Conservation (phyloP, 2,113 vertebrate species). For the Podilymbus podiceps region DNA sequence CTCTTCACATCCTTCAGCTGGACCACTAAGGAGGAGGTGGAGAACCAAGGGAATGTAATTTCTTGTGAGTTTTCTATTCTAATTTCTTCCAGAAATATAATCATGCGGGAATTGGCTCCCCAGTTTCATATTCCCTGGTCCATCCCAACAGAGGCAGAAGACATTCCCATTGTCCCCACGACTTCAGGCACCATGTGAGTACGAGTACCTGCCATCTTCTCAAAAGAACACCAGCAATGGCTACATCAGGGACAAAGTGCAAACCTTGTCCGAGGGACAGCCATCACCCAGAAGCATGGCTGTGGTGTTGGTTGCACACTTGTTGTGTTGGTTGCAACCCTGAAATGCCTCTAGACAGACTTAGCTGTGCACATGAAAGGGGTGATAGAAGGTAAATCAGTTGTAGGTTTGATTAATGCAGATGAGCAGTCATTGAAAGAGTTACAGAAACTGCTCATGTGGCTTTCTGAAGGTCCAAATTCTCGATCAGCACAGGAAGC, state of each 20-base stretch:
- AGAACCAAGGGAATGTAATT: background rate
- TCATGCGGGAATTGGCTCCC: constrained; percentile 96
- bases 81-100: constrained; percentile 86
- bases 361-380: background rate
- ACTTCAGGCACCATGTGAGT: constrained; percentile 99
- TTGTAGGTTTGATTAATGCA: background rate
- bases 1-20: background rate
- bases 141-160: constrained; percentile 96
- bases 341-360: background rate
- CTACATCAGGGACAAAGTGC: background rate
- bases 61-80: background rate
- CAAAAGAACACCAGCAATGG: background rate
- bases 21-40: background rate
- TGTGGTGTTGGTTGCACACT: background rate
- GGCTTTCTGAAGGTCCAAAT: background rate
- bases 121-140: constrained; percentile 99
- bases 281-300: background rate
- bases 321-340: background rate
- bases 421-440: background rate
- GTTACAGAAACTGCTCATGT: background rate
- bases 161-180: constrained; percentile 98
- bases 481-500: background rate
- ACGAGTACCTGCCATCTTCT: constrained; percentile 60
- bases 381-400: background rate
- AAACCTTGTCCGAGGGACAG: background rate